Conservation (phyloP, 2,113 vertebrate genomes). For the Chloropsis cyanopogon region DNA sequence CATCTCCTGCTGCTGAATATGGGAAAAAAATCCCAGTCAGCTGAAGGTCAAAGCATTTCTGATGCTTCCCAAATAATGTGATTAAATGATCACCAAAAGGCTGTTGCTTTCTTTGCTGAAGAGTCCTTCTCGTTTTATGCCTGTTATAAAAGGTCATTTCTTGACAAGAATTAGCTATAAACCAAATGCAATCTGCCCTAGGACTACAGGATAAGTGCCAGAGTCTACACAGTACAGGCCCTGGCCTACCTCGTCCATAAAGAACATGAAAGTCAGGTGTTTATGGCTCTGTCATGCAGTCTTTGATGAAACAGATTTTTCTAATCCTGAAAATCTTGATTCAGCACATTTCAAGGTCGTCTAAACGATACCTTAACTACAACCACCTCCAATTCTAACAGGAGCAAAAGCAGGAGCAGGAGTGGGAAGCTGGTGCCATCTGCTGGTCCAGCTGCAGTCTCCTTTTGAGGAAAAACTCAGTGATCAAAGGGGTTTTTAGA, state of each 20-base stretch:
- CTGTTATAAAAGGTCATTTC: not conserved
- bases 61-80: not conserved
- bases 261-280: not conserved
- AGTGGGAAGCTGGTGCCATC: constrained; percentile 23
- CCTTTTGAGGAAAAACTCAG: not conserved
- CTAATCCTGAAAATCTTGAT: not conserved
- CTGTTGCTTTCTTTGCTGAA: not conserved
- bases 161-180: not conserved
- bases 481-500: not conserved
- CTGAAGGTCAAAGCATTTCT: not conserved
- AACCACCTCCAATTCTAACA: not conserved
- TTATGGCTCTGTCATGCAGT: not conserved
- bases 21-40: not conserved
- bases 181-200: not conserved
- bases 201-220: not conserved
- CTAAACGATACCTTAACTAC: not conserved
- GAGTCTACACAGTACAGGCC: not conserved
- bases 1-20: not conserved
- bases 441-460: constrained; percentile 4
- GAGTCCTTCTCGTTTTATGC: not conserved
- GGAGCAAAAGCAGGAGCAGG: not conserved
- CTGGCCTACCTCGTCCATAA: not conserved
- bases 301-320: not conserved
- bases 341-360: constrained; percentile 24
- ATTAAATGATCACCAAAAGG: not conserved